Evolutionary conservation across 1,140 invertebrate genomes (phyloP), one percentile per base, ranked within the genome.

Genomic region (Asobara japonica): DNA sequence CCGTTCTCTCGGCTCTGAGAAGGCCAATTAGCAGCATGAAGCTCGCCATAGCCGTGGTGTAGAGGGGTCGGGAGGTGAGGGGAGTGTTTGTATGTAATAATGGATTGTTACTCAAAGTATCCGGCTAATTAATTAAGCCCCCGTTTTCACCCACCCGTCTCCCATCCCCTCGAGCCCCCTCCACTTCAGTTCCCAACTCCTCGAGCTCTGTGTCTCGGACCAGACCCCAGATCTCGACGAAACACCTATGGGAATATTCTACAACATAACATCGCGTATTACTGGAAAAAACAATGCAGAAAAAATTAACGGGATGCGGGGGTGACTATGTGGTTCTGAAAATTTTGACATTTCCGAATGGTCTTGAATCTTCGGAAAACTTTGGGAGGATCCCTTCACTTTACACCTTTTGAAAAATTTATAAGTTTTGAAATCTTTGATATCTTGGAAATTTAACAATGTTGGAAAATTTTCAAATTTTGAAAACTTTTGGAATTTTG

Each of bases 41-140:
- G 85, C 85, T 81, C 79, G 82, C 82, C 81, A 77, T 80, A 80
- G 80, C 79, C 76, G 74, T 67, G 72, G 67, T 65, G 62, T 25
- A 25, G 51, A 69, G 71, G 38, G 70, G 41, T n/a, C 25, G 31
- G 30, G 33, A 18, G 78, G 78, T 80, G 77, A 77, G 76, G 79
- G 78, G 77, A 80, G 81, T 87, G 84, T 86, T 87, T 87, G 85
- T 86, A 85, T 83, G 85, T 85, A 86, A 84, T 86, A 87, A 88
- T 86, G 82, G 84, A 87, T 88, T 87, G 84, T 87, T 87, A 85
- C 84, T 86, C 84, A 85, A 85, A 88, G 84, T 86, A 87, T 86
- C 85, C 81, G 83, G 83, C 86, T 87, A 88, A 88, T 88, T 88
- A 87, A 87, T 88, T 84, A 87, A 88, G 84, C 84, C 79, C 82